Evolutionary conservation across 1,140 invertebrate species (phyloP).

Genomic region (Latrodectus geometricus): DNA sequence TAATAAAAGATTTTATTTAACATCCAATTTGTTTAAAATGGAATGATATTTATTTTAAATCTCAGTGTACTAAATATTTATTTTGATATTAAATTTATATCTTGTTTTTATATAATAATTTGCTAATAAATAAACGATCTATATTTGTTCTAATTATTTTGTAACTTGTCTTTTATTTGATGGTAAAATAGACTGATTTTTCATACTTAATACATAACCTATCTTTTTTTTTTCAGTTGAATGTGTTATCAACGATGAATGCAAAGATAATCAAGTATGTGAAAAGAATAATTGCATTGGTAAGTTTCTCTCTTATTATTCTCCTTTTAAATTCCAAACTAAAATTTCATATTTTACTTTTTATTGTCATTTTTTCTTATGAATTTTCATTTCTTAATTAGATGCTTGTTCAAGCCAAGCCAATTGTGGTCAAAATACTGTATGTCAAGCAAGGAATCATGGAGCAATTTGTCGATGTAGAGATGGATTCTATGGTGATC

Average conservation of each 20-base stretch:
- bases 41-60: too few relatives aligned
- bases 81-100: too few relatives aligned
- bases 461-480: conserved; percentile 80
- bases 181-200: too few relatives aligned
- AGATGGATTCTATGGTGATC: conserved; percentile 81
- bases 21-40: too few relatives aligned
- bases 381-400: neutral
- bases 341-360: neutral
- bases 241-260: conserved; percentile 83
- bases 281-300: conserved; percentile 63
- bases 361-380: neutral
- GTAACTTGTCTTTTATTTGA: neutral
- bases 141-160: neutral
- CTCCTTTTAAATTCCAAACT: neutral
- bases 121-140: too few relatives aligned
- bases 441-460: conserved; percentile 75
- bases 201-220: neutral
- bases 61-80: too few relatives aligned
- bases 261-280: conserved; percentile 81
- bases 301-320: neutral
- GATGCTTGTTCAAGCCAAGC: conserved; percentile 67
- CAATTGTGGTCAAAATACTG: conserved; percentile 62
- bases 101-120: too few relatives aligned
- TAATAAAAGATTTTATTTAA: too few relatives aligned
- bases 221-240: conserved; percentile 72